Evolutionary conservation across 1,140 invertebrate genomes (phyloP).

Genomic region (Watersipora subatra): DNA sequence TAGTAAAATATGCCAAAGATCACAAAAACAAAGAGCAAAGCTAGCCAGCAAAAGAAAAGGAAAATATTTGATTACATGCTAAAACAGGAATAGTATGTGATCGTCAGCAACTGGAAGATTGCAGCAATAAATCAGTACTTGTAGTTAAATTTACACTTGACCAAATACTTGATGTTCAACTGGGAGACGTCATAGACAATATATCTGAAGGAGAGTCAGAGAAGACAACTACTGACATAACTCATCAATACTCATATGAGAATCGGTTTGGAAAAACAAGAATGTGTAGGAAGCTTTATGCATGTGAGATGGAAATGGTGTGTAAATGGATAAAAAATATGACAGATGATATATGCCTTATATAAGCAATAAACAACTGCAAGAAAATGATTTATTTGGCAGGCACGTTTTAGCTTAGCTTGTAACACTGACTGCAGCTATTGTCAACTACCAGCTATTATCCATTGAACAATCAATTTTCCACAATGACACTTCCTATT

Average conservation of each 20-base stretch:
- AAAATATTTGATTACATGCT: no score
- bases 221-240: not conserved
- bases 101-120: no score
- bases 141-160: conserved; percentile 38
- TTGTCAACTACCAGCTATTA: no score
- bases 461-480: no score
- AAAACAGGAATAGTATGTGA: no score
- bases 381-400: not conserved
- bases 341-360: not conserved
- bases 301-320: not conserved
- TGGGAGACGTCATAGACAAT: conserved; percentile 42
- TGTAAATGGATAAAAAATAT: not conserved
- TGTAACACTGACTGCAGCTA: no score
- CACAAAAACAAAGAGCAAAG: no score
- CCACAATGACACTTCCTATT: no score
- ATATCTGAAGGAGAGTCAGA: conserved; percentile 21
- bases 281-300: not conserved
- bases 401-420: no score
- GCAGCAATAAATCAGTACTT: no score
- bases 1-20: no score
- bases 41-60: no score
- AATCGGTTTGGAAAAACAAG: not conserved
- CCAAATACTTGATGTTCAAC: conserved; percentile 37
- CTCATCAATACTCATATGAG: not conserved
- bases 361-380: not conserved